phyloP scores from a whole-genome alignment of 2,888 invertebrate genomes.

The Plebejus melissa region DNA sequence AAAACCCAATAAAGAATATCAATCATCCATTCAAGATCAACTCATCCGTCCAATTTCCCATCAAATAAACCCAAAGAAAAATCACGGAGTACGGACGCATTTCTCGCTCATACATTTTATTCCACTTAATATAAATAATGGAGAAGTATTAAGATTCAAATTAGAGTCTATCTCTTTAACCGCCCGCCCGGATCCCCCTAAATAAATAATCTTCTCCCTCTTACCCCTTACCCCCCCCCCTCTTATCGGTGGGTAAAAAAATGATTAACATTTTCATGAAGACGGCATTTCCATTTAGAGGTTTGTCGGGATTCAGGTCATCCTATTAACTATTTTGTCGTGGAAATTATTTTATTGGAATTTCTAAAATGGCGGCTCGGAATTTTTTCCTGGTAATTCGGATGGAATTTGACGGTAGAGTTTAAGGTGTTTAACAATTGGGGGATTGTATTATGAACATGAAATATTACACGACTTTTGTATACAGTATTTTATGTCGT shows the following conservation, averaged over 20 bases:
- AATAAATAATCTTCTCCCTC: constrained; percentile 53
- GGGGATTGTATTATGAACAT: too few relatives aligned
- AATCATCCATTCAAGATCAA: constrained; percentile 14
- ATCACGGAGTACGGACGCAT: constrained; percentile 45
- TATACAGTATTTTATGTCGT: too few relatives aligned
- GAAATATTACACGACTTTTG: too few relatives aligned
- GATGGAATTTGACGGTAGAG: background rate
- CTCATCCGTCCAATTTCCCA: constrained; percentile 30
- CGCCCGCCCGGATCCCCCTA: constrained; percentile 46
- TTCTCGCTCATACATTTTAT: constrained; percentile 57
- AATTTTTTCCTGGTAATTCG: background rate
- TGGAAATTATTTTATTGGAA: constrained; percentile 19
- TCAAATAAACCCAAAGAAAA: constrained; percentile 45
- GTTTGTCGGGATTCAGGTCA: constrained; percentile 21
- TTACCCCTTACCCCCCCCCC: constrained; percentile 8
- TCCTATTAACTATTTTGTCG: constrained; percentile 20
- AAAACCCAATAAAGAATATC: background rate
- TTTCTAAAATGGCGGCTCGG: constrained; percentile 10
- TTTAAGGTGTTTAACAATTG: background rate
- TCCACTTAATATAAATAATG: constrained; percentile 70
- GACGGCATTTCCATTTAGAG: constrained; percentile 31
- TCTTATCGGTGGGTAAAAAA: constrained; percentile 32
- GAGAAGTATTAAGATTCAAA: constrained; percentile 68
- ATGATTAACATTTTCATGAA: constrained; percentile 43
- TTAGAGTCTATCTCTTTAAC: constrained; percentile 66